phyloP scores from a whole-genome alignment of 2,797 vertebrate species.

The Scyliorhinus canicula region DNA sequence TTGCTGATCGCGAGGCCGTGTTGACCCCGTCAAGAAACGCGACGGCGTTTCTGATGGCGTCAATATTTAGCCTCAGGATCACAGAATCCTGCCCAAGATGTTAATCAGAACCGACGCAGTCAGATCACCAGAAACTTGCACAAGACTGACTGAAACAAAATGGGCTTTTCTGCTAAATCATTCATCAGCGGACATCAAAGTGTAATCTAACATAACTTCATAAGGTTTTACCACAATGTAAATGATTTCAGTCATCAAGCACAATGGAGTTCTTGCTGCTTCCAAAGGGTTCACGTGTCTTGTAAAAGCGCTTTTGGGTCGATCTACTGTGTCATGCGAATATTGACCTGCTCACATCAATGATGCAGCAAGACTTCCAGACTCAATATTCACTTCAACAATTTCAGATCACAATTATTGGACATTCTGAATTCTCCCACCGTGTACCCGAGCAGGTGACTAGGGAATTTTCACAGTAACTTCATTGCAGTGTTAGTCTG shows the following conservation, averaged over 20 bases:
- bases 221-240: neutral
- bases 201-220: neutral
- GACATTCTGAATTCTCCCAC: too few species aligned
- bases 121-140: neutral
- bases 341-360: neutral
- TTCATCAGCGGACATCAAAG: neutral
- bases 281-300: neutral
- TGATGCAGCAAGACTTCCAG: neutral
- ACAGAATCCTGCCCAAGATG: too few species aligned
- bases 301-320: neutral
- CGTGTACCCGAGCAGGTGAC: too few species aligned
- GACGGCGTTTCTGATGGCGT: too few species aligned
- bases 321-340: neutral
- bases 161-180: too few species aligned
- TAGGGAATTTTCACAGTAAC: too few species aligned
- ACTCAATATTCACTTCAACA: neutral
- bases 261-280: neutral
- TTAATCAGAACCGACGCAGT: neutral
- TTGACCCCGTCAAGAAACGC: too few species aligned
- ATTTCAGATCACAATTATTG: neutral
- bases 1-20: too few species aligned
- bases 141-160: neutral
- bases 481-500: too few species aligned
- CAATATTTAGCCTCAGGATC: too few species aligned
- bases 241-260: neutral